These are phyloP conservation scores for Darevskia nairensis DNA, from an alignment of 2,797 vertebrate species.

Conservation along the genomic window DNA sequence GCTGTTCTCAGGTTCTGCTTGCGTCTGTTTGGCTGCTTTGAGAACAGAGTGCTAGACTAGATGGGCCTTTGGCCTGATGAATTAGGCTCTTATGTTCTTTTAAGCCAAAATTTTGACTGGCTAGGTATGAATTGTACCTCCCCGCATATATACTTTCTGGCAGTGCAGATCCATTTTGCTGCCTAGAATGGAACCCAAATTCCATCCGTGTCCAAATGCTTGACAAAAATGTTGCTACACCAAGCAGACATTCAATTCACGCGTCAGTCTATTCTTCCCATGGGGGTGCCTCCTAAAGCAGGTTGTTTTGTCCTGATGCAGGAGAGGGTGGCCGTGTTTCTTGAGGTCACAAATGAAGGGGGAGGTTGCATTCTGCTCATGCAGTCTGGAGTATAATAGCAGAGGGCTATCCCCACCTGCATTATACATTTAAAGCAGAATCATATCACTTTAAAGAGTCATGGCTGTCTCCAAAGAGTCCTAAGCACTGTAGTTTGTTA, in stretches of 20 bases:
- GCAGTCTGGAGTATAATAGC: accelerated
- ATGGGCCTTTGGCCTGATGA: no score
- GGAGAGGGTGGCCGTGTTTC: neutral
- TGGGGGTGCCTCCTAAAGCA: neutral
- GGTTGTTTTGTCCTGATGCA: neutral
- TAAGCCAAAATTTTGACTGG: neutral
- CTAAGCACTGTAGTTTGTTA: no score
- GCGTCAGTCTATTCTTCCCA: neutral
- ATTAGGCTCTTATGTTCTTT: neutral
- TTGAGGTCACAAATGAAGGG: neutral
- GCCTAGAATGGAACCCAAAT: neutral
- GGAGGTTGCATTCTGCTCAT: neutral
- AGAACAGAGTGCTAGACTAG: neutral
- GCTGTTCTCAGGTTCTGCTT: no score
- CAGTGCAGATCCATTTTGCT: neutral
- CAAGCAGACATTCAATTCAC: neutral
- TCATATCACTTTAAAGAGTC: no score
- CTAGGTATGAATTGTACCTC: no score
- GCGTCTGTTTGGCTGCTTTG: no score
- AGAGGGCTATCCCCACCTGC: neutral
- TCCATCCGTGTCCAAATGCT: neutral
- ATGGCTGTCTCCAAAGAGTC: no score
- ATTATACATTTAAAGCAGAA: no score
- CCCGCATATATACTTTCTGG: neutral
- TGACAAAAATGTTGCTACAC: no score